A percentile compares a stretch with the other conserved stretches of the same genome.
These are phyloP conservation scores for Ectropis grisescens DNA, from an alignment of 1,140 invertebrate genomes.

Conservation along the genomic window DNA sequence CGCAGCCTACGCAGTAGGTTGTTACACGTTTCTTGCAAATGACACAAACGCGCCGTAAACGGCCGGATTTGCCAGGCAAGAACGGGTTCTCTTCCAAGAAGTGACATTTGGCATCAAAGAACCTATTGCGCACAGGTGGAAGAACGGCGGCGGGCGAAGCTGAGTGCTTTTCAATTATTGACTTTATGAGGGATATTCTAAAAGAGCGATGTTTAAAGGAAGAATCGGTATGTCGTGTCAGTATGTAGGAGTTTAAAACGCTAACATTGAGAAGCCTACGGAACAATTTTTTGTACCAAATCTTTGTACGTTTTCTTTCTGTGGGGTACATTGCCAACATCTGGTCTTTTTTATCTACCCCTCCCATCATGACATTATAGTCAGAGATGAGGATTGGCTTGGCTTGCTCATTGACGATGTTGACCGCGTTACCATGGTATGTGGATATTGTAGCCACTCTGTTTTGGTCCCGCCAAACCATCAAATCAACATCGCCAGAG, in stretches of 20 bases:
- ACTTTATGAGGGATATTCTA: background rate
- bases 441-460: too few species aligned
- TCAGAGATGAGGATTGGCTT: slow-evolving; percentile 10
- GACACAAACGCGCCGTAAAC: background rate
- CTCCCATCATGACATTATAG: slow-evolving; percentile 18
- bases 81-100: background rate
- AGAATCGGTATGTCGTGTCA: too few species aligned
- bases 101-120: background rate
- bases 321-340: slow-evolving; percentile 12
- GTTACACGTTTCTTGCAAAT: background rate
- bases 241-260: slow-evolving; percentile 6
- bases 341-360: slow-evolving; percentile 22
- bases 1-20: slow-evolving; percentile 3
- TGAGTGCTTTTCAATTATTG: too few species aligned
- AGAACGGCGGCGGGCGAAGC: background rate
- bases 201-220: too few species aligned
- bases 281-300: slow-evolving; percentile 20
- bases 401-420: background rate
- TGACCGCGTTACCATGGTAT: slow-evolving; percentile 6
- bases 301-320: slow-evolving; percentile 10
- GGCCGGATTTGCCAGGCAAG: too few species aligned
- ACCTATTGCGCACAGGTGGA: background rate
- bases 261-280: slow-evolving; percentile 9
- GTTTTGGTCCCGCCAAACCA: slow-evolving; percentile 13
- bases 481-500: slow-evolving; percentile 8